phyloP scores from a whole-genome alignment of 2,888 invertebrate genomes.

The Azorinus chamasolen region DNA sequence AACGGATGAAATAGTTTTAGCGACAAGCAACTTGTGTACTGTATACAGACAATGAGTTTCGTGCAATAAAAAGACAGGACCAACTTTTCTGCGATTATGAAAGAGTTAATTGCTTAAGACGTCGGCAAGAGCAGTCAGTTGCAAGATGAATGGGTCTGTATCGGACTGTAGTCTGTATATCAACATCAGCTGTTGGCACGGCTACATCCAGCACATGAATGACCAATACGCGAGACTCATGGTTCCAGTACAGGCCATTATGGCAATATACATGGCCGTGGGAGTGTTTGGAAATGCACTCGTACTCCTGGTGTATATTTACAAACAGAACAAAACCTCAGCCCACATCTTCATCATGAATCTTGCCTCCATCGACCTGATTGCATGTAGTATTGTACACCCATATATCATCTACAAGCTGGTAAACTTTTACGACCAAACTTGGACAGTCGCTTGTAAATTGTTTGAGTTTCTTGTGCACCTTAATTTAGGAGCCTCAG shows the following conservation, averaged over 20 bases:
- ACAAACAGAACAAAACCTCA: conserved; percentile 42
- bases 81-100: too few relatives aligned
- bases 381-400: conserved; percentile 63
- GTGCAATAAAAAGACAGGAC: too few relatives aligned
- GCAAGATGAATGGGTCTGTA: neutral
- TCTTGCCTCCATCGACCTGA: conserved; percentile 65
- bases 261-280: conserved; percentile 55
- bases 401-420: conserved; percentile 68
- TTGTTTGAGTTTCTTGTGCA: conserved; percentile 67
- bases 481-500: conserved; percentile 50
- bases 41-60: too few relatives aligned
- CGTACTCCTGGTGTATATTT: conserved; percentile 59
- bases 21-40: too few relatives aligned
- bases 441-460: conserved; percentile 59
- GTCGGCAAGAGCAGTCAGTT: too few relatives aligned
- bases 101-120: too few relatives aligned
- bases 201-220: conserved; percentile 20
- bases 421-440: conserved; percentile 58
- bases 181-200: conserved; percentile 32
- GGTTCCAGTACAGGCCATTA: conserved; percentile 56
- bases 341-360: conserved; percentile 59
- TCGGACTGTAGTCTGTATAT: conserved; percentile 1
- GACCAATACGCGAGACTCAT: conserved; percentile 13
- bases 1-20: too few relatives aligned
- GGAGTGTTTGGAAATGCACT: conserved; percentile 64